A percentile compares a stretch with the other conserved stretches of the same genome.
These are phyloP conservation scores for Himalopsyche phryganea DNA, from an alignment of 1,140 invertebrate species.

Conservation along the genomic window DNA sequence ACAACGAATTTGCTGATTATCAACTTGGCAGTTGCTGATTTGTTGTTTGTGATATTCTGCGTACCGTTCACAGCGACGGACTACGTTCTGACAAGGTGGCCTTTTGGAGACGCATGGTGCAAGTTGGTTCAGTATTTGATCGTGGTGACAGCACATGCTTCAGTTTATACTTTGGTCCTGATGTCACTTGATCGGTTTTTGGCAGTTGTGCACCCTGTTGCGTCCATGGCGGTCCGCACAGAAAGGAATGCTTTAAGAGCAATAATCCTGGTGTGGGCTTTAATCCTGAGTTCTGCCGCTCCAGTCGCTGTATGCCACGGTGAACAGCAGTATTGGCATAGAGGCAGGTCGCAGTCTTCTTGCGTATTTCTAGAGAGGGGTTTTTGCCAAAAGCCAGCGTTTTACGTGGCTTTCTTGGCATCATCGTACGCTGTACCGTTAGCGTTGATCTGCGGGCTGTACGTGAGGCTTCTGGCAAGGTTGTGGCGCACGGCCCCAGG, in stretches of 20 bases:
- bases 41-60: slow-evolving; percentile 93
- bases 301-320: slow-evolving; percentile 78
- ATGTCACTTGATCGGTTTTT: slow-evolving; percentile 95
- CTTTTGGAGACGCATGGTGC: slow-evolving; percentile 88
- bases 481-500: slow-evolving; percentile 82
- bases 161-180: slow-evolving; percentile 90
- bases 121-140: slow-evolving; percentile 75
- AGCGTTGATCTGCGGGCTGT: slow-evolving; percentile 83
- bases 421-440: slow-evolving; percentile 84
- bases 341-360: slow-evolving; percentile 58
- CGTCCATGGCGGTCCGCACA: slow-evolving; percentile 83
- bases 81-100: slow-evolving; percentile 84
- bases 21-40: slow-evolving; percentile 83
- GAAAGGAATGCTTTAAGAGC: slow-evolving; percentile 78
- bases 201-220: slow-evolving; percentile 91
- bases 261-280: slow-evolving; percentile 76
- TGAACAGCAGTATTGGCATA: slow-evolving; percentile 64
- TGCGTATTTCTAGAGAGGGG: slow-evolving; percentile 65
- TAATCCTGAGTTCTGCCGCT: slow-evolving; percentile 71
- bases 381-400: slow-evolving; percentile 63
- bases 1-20: slow-evolving; percentile 92
- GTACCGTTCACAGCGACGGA: slow-evolving; percentile 91
- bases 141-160: slow-evolving; percentile 88
- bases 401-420: slow-evolving; percentile 78
- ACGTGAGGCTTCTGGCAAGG: slow-evolving; percentile 84